Evolutionary conservation across 2,888 invertebrate species (phyloP).

Genomic region (Orgyia antiqua): DNA sequence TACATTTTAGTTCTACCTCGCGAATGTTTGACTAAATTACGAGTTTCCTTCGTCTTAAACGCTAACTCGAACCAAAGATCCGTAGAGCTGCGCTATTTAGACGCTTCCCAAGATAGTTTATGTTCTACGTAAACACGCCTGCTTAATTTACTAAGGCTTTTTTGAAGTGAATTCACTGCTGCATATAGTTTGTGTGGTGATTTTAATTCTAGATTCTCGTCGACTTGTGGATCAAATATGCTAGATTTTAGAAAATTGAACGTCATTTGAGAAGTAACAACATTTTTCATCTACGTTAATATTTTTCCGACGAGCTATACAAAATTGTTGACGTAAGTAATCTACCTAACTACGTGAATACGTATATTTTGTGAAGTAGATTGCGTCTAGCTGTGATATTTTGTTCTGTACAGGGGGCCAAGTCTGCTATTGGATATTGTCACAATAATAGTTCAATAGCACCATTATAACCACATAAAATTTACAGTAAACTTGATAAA

Average conservation of each 20-base stretch:
- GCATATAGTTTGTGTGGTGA: neutral
- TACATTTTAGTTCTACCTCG: conserved; percentile 12
- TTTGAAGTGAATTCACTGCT: conserved; percentile 2
- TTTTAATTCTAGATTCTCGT: conserved; percentile 5
- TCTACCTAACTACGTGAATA: no score
- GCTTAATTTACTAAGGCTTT: conserved; percentile 18
- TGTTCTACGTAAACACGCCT: conserved; percentile 17
- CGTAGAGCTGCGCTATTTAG: conserved; percentile 19
- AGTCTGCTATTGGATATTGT: no score
- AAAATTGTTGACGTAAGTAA: no score
- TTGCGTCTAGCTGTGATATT: no score
- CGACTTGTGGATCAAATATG: conserved; percentile 1
- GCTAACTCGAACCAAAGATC: conserved; percentile 23
- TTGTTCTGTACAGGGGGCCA: no score
- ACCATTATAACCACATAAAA: no score
- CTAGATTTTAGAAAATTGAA: neutral
- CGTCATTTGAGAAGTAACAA: neutral
- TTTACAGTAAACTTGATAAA: no score
- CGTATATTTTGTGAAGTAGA: no score
- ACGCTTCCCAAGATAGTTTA: conserved; percentile 23
- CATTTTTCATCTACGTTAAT: no score
- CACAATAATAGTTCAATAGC: no score
- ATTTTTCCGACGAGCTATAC: no score
- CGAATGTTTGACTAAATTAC: conserved; percentile 33
- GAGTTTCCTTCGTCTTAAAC: conserved; percentile 16